These are phyloP conservation scores for Dermatemys mawii DNA, from an alignment of 2,113 vertebrate genomes.

Conservation along the genomic window DNA sequence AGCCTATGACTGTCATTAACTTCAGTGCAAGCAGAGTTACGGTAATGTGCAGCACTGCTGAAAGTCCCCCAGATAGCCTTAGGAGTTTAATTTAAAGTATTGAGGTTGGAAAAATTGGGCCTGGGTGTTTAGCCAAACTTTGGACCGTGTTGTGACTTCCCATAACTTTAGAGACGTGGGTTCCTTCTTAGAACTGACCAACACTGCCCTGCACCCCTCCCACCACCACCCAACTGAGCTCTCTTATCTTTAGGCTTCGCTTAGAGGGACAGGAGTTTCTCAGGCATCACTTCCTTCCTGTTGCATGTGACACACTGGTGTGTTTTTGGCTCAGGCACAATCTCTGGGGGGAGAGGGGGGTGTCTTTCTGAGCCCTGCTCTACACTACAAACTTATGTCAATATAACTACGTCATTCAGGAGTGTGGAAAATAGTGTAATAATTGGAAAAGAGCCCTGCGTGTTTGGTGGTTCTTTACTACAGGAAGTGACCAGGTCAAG, in stretches of 20 bases:
- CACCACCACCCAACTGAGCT: neutral
- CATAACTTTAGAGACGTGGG: neutral
- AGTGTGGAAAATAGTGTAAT: neutral
- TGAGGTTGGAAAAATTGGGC: neutral
- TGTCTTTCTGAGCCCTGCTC: neutral
- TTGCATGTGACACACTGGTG: neutral
- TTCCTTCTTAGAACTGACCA: neutral
- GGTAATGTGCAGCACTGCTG: neutral
- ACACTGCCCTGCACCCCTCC: neutral
- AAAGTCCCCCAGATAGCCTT: neutral
- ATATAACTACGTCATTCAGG: too few relatives aligned
- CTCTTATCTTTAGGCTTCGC: neutral
- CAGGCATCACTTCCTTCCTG: neutral
- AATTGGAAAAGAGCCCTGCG: slow-evolving; percentile 14
- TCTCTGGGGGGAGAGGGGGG: too few relatives aligned
- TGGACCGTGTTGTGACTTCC: neutral
- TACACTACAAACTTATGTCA: neutral
- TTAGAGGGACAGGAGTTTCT: neutral
- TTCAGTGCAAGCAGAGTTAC: neutral
- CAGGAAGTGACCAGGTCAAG: slow-evolving; percentile 48
- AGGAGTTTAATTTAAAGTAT: neutral
- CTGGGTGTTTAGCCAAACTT: neutral
- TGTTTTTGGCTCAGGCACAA: neutral
- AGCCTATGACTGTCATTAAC: neutral
- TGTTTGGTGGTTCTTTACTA: neutral